Evolutionary conservation across 2,797 vertebrate genomes (phyloP).

Genomic region (Gymnothorax javanicus): DNA sequence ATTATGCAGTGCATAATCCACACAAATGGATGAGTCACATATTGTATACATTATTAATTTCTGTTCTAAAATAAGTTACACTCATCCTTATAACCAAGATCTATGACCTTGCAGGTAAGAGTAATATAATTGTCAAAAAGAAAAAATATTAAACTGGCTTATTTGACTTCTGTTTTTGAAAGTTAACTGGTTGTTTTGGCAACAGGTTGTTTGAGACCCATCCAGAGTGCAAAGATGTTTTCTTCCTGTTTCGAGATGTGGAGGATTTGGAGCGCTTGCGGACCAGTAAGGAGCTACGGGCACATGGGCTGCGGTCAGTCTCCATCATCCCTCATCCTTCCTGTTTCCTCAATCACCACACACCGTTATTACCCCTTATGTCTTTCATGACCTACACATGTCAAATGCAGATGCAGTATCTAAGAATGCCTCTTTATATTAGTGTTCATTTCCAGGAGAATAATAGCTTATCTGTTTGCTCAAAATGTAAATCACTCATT

Average conservation of each 20-base stretch:
- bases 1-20: no score
- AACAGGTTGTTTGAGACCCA: constrained; percentile 83
- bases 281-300: constrained; percentile 74
- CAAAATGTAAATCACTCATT: not conserved
- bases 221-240: constrained; percentile 81
- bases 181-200: constrained; percentile 54
- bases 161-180: constrained; percentile 1
- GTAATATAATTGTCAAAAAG: not conserved
- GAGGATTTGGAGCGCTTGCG: constrained; percentile 75
- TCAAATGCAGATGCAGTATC: not conserved
- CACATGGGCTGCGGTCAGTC: constrained; percentile 75
- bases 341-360: not conserved
- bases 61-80: not conserved
- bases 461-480: not conserved
- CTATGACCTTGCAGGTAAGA: not conserved
- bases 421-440: not conserved
- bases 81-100: not conserved
- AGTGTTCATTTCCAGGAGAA: not conserved
- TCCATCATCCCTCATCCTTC: not conserved
- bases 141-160: constrained; percentile 10
- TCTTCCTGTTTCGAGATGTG: constrained; percentile 80
- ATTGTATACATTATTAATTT: not conserved
- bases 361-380: not conserved
- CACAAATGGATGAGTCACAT: not conserved
- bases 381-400: not conserved